phyloP scores from a whole-genome alignment of 2,797 vertebrate species.

The Falco columbarius region DNA sequence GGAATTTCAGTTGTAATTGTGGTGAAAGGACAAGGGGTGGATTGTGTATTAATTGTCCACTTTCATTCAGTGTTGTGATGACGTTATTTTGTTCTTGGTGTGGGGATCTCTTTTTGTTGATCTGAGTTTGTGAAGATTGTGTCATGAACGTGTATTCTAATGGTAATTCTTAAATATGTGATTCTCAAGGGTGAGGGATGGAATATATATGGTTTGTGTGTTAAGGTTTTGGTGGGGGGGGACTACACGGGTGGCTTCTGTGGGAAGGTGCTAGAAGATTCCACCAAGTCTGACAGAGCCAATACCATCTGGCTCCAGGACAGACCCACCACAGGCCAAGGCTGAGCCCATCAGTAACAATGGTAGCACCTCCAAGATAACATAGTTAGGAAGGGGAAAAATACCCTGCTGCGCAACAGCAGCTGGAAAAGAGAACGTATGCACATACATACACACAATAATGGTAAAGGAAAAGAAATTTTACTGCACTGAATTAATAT shows the following conservation, averaged over 20 bases:
- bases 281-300: background rate
- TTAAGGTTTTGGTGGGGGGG: background rate
- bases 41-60: background rate
- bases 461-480: background rate
- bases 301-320: background rate
- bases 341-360: background rate
- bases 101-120: background rate
- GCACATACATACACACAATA: background rate
- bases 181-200: background rate
- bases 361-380: too few species aligned
- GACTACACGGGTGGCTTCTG: too few species aligned
- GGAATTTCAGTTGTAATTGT: background rate
- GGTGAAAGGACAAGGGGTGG: accelerated
- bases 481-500: background rate
- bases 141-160: background rate
- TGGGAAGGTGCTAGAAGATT: background rate
- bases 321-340: background rate
- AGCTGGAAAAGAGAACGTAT: too few species aligned
- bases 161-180: background rate
- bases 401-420: background rate
- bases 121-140: background rate
- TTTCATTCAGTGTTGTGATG: background rate
- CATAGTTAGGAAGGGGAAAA: too few species aligned
- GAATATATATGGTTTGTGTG: background rate
- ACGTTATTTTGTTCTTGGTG: background rate